Evolutionary conservation across 2,888 invertebrate species (phyloP).

Genomic region (Eilema sororculum): DNA sequence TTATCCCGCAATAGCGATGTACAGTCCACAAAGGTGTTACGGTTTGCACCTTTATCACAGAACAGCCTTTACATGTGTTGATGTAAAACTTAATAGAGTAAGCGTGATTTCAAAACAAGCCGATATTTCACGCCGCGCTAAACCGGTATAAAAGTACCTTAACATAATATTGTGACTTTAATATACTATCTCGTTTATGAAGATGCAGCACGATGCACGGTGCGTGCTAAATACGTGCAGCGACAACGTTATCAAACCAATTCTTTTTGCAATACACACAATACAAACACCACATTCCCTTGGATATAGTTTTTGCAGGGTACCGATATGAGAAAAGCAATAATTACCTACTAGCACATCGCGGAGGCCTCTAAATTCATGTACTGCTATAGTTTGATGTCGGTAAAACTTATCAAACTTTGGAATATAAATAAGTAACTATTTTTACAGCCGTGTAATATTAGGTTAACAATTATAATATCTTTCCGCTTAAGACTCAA

Average conservation of each 20-base stretch:
- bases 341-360: not conserved
- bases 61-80: too few species aligned
- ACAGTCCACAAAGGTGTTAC: too few species aligned
- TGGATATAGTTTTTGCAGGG: not conserved
- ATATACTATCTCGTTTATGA: too few species aligned
- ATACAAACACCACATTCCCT: not conserved
- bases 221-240: not conserved
- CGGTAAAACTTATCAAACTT: not conserved
- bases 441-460: not conserved
- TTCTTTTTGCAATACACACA: not conserved
- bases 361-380: not conserved
- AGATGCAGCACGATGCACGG: not conserved
- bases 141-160: too few species aligned
- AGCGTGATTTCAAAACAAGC: too few species aligned
- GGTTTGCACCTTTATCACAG: too few species aligned
- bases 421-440: not conserved
- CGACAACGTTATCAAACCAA: not conserved
- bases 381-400: not conserved
- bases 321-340: not conserved
- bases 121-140: too few species aligned
- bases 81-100: too few species aligned
- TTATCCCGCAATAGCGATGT: too few species aligned
- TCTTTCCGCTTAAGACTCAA: constrained; percentile 25
- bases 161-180: too few species aligned
- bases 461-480: constrained; percentile 34